phyloP scores from a whole-genome alignment of 2,888 invertebrate genomes.

The Griposia aprilina region DNA sequence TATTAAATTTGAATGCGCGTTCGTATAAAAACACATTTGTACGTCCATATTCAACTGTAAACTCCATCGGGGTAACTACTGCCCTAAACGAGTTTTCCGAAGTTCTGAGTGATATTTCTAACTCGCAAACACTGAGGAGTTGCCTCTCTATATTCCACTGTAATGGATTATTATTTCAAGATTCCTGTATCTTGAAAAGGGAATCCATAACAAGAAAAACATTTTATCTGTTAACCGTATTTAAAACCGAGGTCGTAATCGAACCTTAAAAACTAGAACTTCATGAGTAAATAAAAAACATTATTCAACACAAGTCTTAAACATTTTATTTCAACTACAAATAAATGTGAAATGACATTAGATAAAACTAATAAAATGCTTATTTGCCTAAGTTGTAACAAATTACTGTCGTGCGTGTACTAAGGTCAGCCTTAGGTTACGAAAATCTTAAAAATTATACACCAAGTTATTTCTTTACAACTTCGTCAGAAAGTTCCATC shows the following conservation, averaged over 20 bases:
- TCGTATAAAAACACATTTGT: constrained; percentile 15
- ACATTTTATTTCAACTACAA: constrained; percentile 13
- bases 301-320: not conserved
- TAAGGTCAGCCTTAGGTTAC: constrained; percentile 62
- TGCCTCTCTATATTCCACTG: not conserved
- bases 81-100: constrained; percentile 25
- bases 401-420: constrained; percentile 59
- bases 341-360: constrained; percentile 46
- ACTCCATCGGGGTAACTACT: constrained; percentile 24
- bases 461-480: constrained; percentile 71
- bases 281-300: not conserved
- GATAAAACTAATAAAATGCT: constrained; percentile 63
- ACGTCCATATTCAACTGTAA: constrained; percentile 12
- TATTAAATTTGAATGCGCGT: constrained; percentile 55
- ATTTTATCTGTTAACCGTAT: not conserved
- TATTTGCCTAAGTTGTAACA: constrained; percentile 61
- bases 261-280: not conserved
- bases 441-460: constrained; percentile 59
- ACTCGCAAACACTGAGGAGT: constrained; percentile 6
- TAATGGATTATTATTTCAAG: constrained; percentile 4
- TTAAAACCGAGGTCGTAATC: not conserved
- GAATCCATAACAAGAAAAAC: not conserved
- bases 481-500: constrained; percentile 70
- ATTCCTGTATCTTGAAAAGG: not conserved
- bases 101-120: constrained; percentile 36